These are phyloP conservation scores for Dascillus cervinus DNA, from an alignment of 2,888 invertebrate species.

Conservation along the genomic window DNA sequence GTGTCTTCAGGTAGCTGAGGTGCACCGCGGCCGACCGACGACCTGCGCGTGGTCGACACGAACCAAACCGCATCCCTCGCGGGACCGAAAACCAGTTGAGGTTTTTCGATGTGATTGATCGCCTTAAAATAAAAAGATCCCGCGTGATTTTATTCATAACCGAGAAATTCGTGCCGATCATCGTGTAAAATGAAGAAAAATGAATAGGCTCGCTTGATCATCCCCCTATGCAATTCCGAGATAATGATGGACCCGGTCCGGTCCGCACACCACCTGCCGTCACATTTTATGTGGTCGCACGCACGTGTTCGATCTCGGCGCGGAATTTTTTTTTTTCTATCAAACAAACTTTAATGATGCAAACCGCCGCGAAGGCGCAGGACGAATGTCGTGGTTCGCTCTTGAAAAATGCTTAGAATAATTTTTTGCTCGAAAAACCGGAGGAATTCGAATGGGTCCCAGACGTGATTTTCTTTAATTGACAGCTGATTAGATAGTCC, in stretches of 20 bases:
- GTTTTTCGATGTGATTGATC: too few species aligned
- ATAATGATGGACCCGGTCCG: constrained; percentile 15
- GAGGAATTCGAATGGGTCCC: not conserved
- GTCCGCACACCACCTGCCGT: constrained; percentile 17
- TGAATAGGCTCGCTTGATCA: constrained; percentile 10
- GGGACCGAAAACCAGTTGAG: constrained; percentile 10
- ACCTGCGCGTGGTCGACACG: constrained; percentile 11
- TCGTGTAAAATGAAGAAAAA: constrained; percentile 10
- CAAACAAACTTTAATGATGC: too few species aligned
- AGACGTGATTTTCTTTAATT: too few species aligned
- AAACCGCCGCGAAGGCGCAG: too few species aligned
- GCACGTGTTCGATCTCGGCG: constrained; percentile 17
- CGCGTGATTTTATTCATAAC: too few species aligned
- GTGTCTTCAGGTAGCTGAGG: too few species aligned
- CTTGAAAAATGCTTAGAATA: too few species aligned
- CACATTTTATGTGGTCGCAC: constrained; percentile 12
- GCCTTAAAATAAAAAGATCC: too few species aligned
- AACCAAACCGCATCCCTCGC: constrained; percentile 7
- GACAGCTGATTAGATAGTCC: too few species aligned
- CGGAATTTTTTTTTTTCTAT: too few species aligned
- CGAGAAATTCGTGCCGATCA: constrained; percentile 9
- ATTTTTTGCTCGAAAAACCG: constrained; percentile 1
- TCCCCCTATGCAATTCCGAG: constrained; percentile 13
- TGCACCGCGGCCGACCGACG: too few species aligned
- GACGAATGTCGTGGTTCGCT: too few species aligned